Evolutionary conservation across 2,113 vertebrate genomes (phyloP).

Genomic region (Edolisoma coerulescens): DNA sequence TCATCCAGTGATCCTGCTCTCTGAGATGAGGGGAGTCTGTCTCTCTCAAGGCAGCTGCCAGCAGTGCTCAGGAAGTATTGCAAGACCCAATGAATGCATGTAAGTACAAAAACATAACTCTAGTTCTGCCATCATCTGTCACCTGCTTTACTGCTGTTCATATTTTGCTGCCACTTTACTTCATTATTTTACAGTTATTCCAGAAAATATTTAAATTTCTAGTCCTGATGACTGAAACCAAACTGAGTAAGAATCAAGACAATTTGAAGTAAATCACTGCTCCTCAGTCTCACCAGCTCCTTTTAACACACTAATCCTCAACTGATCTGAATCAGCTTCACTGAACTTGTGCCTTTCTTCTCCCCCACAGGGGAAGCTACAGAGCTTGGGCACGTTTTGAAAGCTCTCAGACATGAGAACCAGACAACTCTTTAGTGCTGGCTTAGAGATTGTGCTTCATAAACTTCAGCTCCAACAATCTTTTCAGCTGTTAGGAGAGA

Average conservation of each 20-base stretch:
- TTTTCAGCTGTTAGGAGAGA: not conserved
- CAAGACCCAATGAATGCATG: not conserved
- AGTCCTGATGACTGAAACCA: not conserved
- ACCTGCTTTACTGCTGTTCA: not conserved
- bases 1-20: not conserved
- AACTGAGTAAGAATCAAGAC: not conserved
- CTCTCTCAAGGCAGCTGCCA: not conserved
- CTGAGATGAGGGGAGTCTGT: not conserved
- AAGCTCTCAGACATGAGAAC: not conserved
- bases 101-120: not conserved
- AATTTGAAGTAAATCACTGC: not conserved
- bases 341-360: not conserved
- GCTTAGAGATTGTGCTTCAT: not conserved
- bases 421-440: not conserved
- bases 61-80: not conserved
- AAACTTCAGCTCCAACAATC: not conserved
- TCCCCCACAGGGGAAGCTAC: not conserved
- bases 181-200: not conserved
- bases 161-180: not conserved
- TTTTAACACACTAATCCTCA: not conserved
- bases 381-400: not conserved
- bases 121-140: not conserved
- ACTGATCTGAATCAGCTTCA: not conserved
- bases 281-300: not conserved
- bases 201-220: not conserved